Evolutionary conservation across 2,113 vertebrate genomes (phyloP), one percentile per base, ranked within the genome.

Genomic region (Nycticebus coucang): DNA sequence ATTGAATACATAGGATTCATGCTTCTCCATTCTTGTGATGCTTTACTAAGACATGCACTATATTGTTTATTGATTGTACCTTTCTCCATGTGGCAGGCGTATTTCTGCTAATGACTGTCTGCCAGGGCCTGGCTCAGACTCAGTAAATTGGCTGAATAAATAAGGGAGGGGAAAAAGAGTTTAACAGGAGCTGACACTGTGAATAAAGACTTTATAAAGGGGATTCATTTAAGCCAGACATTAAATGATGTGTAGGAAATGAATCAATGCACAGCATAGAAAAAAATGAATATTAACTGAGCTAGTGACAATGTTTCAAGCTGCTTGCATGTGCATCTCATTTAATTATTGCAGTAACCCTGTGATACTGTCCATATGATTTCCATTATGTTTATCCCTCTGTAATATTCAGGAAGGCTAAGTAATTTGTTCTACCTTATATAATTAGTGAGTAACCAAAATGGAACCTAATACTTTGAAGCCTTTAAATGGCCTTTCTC

Each of bases 161-260:
- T 81, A 59, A 93, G 8, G 86, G 1, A 0, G 12, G 9, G 5
- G 7, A 60, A 84, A 77, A 69, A 13, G n/a, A 82, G 30, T 85
- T 95, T 91, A 94, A 75, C 33, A 91, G 45, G 33, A 69, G 3
- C 64, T 97, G 89, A 93, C 74, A 69, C 64, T 89, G 41, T 74
- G 30, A 91, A 86, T 86, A 93, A 96, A 94, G 89, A 81, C 33
- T 88, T 94, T 82, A 81, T 45, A 92, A 90, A 84, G 26, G 7
- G 10, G 3, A 22, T 1, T 87, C 28, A 88, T 80, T 37, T 89
- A 95, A 93, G 86, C 26, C 77, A 79, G 37, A 75, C 35, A 78
- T 95, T 89, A 45, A 95, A 89, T 89, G 79, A 88, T n/a, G 2
- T 64, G 10, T 71, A 94, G 28, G 15, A 95, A 96, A 96, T 95